Conservation (phyloP, 2,113 vertebrate species). For the Serranochromis macrocephalus region DNA sequence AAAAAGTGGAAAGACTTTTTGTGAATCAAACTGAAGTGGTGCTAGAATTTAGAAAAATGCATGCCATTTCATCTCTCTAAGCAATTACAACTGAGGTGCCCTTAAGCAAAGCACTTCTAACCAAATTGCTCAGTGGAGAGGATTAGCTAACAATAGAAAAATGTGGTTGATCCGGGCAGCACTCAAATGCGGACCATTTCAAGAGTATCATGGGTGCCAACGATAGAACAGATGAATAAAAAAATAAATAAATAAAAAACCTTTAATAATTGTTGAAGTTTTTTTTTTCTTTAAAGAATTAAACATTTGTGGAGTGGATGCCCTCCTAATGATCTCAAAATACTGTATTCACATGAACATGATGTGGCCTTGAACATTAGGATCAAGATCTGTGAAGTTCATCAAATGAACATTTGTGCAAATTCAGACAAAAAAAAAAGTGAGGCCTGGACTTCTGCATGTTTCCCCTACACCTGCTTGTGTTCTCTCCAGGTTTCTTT, state of each 20-base stretch:
- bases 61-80: neutral
- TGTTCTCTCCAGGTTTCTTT: neutral
- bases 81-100: constrained; percentile 2
- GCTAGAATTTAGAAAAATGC: neutral
- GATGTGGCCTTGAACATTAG: neutral
- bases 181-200: neutral
- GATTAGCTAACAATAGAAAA: neutral
- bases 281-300: neutral
- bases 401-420: neutral
- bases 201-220: neutral
- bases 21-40: neutral
- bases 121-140: neutral
- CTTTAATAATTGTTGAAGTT: neutral
- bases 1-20: neutral
- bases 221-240: neutral
- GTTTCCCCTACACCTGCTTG: neutral
- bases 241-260: neutral
- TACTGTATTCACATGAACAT: neutral
- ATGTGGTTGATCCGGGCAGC: neutral
- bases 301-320: neutral
- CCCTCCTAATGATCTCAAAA: neutral
- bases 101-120: constrained; percentile 1
- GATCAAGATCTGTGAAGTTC: neutral
- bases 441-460: neutral
- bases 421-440: neutral